Evolutionary conservation across 2,113 vertebrate genomes (phyloP).

Genomic region (Neopipo cinnamomea): DNA sequence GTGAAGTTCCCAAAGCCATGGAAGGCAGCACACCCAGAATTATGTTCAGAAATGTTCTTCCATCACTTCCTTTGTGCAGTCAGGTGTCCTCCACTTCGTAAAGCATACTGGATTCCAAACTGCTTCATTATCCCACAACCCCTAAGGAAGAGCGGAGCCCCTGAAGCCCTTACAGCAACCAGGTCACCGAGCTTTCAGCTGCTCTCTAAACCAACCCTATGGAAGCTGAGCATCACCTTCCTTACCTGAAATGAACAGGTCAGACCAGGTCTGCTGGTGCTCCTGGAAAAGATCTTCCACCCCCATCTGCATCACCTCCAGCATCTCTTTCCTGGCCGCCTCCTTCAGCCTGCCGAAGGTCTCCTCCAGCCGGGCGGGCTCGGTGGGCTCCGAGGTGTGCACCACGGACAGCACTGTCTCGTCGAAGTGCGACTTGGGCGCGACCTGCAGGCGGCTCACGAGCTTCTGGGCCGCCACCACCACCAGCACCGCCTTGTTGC

Average conservation of each 20-base stretch:
- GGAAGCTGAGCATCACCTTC: neutral
- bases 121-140: neutral
- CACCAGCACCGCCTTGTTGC: constrained; percentile 79
- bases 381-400: constrained; percentile 78
- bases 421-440: constrained; percentile 81
- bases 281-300: constrained; percentile 82
- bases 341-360: constrained; percentile 82
- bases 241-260: constrained; percentile 92
- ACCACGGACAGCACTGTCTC: constrained; percentile 88
- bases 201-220: neutral
- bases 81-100: neutral
- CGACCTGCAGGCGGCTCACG: constrained; percentile 79
- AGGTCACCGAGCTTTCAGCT: neutral
- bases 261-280: constrained; percentile 91
- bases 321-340: constrained; percentile 84
- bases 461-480: constrained; percentile 87
- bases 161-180: neutral
- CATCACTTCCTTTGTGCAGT: fast-evolving
- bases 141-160: neutral
- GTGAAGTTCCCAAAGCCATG: neutral
- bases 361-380: constrained; percentile 79
- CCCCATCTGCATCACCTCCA: constrained; percentile 80
- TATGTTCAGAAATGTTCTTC: neutral
- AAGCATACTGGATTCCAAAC: neutral
- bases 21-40: neutral